phyloP scores from a whole-genome alignment of 2,888 invertebrate genomes.

The Aelia acuminata region DNA sequence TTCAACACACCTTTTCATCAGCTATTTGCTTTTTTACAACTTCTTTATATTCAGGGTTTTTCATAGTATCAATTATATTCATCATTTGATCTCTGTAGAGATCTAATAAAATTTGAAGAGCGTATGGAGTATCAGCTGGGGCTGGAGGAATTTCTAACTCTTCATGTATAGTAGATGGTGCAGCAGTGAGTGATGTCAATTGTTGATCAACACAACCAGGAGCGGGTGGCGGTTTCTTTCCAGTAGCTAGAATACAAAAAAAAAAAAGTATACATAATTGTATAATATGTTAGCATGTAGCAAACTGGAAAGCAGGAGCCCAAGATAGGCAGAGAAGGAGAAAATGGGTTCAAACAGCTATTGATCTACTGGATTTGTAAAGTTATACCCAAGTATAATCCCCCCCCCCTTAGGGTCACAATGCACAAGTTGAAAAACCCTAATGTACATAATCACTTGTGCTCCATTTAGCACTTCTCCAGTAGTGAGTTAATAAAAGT shows the following conservation, averaged over 20 bases:
- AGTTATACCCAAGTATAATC: too few relatives aligned
- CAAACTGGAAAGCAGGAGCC: too few relatives aligned
- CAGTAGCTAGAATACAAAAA: slow-evolving; percentile 70
- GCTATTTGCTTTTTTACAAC: slow-evolving; percentile 84
- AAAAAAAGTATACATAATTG: too few relatives aligned
- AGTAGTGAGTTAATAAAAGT: too few relatives aligned
- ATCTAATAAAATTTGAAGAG: slow-evolving; percentile 88
- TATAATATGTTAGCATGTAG: too few relatives aligned
- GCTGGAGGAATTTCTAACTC: slow-evolving; percentile 87
- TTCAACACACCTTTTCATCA: slow-evolving; percentile 78
- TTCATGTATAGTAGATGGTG: slow-evolving; percentile 79
- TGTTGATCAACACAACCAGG: slow-evolving; percentile 94
- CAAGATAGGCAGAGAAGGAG: too few relatives aligned
- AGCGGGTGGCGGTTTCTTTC: slow-evolving; percentile 85
- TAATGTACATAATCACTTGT: too few relatives aligned
- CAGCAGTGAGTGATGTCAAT: slow-evolving; percentile 82
- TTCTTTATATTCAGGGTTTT: slow-evolving; percentile 80
- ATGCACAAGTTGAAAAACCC: too few relatives aligned
- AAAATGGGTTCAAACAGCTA: too few relatives aligned
- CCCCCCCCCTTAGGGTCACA: too few relatives aligned
- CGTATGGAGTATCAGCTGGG: slow-evolving; percentile 85
- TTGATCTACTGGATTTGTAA: too few relatives aligned
- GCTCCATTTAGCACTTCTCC: too few relatives aligned
- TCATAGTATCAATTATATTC: slow-evolving; percentile 87
- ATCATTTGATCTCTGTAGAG: slow-evolving; percentile 89